Evolutionary conservation across 2,113 vertebrate species (phyloP), one percentile per base, ranked within the genome.

Genomic region (Pogonocichla stellata): DNA sequence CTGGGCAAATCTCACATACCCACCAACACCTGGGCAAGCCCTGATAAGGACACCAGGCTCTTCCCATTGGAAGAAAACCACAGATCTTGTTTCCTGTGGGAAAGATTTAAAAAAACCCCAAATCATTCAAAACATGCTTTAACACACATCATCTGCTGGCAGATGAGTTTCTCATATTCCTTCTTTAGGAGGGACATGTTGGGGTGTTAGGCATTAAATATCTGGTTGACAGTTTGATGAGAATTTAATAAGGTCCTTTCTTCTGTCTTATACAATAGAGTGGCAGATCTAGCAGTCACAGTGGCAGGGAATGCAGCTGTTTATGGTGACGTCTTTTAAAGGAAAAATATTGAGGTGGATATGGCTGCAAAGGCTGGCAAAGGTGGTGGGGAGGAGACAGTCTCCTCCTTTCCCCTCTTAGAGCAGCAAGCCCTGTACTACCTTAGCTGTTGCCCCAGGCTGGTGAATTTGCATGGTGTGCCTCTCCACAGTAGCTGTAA

Each of bases 381-480:
- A 43, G 33, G 25, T 3, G 9, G 31, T 61, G 18, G 50, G 19
- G 34, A 89, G 45, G 54, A 54, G 26, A 28, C 14, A 38, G 22
- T 34, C 29, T 64, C 29, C 16, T 78, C 31, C 12, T 78, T 67
- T 40, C 31, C n/a, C 31, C 36, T 80, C 45, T 81, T 31, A 38
- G 60, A 42, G n/a, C n/a, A 73, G 67, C 47, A 86, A 93, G n/a
- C 40, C 16, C 40, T 81, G 6, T 18, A n/a, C 33, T 50, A 73
- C 87, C 51, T 60, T 47, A 71, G 72, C 67, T 83, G 22, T 58
- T 96, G 85, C 90, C 61, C 71, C 64, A 62, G 82, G 88, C 75
- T 28, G 26, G 29, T n/a, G 53, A 70, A 92, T 96, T 86, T 96
- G 45, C 80, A 67, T 93, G 75, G 86, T 93, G 26, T 78, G 60